phyloP scores from a whole-genome alignment of 2,888 invertebrate genomes.

The Spodoptera picta region DNA sequence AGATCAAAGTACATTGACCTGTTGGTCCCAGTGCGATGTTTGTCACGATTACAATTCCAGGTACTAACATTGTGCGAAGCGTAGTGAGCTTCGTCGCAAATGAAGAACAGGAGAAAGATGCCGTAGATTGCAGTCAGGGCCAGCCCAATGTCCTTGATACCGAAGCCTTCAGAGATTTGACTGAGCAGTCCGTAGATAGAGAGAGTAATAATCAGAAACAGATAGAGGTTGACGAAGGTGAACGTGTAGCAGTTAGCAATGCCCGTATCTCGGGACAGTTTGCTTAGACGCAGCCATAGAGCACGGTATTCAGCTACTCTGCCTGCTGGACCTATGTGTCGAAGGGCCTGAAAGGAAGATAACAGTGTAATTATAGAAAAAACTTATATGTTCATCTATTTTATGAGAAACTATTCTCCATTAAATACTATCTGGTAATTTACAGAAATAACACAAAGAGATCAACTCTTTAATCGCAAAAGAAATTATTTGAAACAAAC shows the following conservation, averaged over 20 bases:
- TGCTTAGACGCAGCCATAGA: constrained; percentile 92
- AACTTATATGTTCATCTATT: no score
- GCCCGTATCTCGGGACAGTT: constrained; percentile 90
- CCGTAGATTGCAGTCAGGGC: constrained; percentile 91
- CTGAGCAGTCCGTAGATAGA: constrained; percentile 93
- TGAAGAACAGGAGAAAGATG: constrained; percentile 90
- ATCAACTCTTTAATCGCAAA: no score
- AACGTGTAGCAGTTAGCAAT: constrained; percentile 91
- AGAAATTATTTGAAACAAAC: no score
- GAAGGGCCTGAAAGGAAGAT: constrained; percentile 85
- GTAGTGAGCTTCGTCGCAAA: constrained; percentile 93
- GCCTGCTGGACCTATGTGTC: constrained; percentile 91
- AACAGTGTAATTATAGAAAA: background rate
- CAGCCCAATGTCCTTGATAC: constrained; percentile 92
- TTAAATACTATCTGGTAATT: no score
- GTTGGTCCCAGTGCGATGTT: no score
- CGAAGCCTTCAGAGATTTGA: constrained; percentile 92
- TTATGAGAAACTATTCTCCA: no score
- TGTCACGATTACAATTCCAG: background rate
- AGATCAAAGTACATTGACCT: no score
- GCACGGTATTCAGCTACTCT: constrained; percentile 92
- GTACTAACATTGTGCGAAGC: constrained; percentile 91
- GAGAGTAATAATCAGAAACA: constrained; percentile 92
- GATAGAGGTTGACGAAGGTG: constrained; percentile 91
- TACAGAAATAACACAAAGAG: no score